phyloP scores from a whole-genome alignment of 2,797 vertebrate genomes.

The Galago senegalensis region DNA sequence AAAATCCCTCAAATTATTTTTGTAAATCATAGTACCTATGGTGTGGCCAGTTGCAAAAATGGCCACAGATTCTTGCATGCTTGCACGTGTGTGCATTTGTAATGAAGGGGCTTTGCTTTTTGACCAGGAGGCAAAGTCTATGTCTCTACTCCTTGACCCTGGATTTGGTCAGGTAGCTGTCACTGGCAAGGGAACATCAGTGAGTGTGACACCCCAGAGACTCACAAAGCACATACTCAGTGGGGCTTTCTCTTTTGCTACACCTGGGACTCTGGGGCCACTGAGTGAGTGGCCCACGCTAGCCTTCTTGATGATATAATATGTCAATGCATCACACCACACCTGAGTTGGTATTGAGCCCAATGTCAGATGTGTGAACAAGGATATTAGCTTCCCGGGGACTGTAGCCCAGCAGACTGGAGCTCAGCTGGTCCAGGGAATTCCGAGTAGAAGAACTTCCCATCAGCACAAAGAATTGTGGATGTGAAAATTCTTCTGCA shows the following conservation, averaged over 20 bases:
- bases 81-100: too few species aligned
- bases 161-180: background rate
- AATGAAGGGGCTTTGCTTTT: too few species aligned
- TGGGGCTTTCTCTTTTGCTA: rapidly evolving
- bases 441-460: background rate
- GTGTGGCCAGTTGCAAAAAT: background rate
- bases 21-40: rapidly evolving
- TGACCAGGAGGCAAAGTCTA: too few species aligned
- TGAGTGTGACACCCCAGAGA: background rate
- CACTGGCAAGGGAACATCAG: background rate
- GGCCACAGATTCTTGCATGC: background rate
- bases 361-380: background rate
- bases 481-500: too few species aligned
- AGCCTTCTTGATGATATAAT: background rate
- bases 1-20: background rate
- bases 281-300: rapidly evolving
- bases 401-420: background rate
- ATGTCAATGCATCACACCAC: background rate
- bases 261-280: too few species aligned
- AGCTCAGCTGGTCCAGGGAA: background rate
- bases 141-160: background rate
- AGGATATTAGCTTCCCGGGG: background rate
- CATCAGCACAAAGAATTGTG: background rate
- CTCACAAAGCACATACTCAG: rapidly evolving
- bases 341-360: background rate